Conservation (phyloP, 2,888 invertebrate genomes). For the Belgica antarctica region DNA sequence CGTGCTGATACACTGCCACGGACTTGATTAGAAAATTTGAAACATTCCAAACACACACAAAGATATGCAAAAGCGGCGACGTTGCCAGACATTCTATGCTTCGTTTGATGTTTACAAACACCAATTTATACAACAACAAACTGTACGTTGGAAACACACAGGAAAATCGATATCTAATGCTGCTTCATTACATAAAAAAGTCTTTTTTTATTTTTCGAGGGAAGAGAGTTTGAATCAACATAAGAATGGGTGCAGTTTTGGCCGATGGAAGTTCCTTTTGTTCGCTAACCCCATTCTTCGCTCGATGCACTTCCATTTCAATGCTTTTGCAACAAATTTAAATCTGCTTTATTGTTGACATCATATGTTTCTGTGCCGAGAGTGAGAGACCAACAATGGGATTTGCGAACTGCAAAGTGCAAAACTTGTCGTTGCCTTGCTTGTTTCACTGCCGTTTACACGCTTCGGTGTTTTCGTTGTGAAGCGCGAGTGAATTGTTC, state of each 20-base stretch:
- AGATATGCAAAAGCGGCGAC: neutral
- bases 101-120: conserved; percentile 37
- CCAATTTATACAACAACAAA: conserved; percentile 30
- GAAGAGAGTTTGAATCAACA: conserved; percentile 8
- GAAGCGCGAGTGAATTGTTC: neutral
- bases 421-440: neutral
- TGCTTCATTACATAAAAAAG: conserved; percentile 38
- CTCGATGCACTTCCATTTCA: conserved; percentile 10
- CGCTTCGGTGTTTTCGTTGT: neutral
- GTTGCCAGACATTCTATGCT: conserved; percentile 36
- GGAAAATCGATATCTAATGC: conserved; percentile 42
- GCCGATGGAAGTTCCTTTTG: neutral
- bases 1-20: neutral
- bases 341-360: neutral
- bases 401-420: conserved; percentile 7
- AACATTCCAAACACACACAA: conserved; percentile 32
- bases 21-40: conserved; percentile 41
- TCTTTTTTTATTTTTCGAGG: conserved; percentile 32
- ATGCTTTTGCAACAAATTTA: neutral
- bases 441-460: neutral
- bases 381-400: neutral
- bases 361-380: conserved; percentile 17
- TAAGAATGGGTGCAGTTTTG: neutral
- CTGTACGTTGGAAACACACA: conserved; percentile 9
- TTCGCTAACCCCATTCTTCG: conserved; percentile 21